A percentile compares a stretch with the other conserved stretches of the same genome.
Conservation (phyloP, 2,888 invertebrate species). For the Petrophora chlorosata region DNA sequence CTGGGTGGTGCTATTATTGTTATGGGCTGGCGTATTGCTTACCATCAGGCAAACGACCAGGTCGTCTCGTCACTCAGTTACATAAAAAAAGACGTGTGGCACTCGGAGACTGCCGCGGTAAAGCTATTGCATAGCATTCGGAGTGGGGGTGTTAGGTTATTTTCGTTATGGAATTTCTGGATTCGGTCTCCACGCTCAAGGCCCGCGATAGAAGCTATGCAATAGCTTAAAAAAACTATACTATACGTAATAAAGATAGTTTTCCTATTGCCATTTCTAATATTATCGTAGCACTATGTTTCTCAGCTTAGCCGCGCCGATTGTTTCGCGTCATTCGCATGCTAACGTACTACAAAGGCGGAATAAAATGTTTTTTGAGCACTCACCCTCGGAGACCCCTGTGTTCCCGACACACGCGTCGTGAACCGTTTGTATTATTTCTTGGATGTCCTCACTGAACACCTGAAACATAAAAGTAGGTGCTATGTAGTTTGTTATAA, state of each 20-base stretch:
- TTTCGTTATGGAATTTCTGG: too few species aligned
- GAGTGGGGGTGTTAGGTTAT: too few species aligned
- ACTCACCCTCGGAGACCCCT: constrained; percentile 77
- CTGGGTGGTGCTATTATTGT: too few species aligned
- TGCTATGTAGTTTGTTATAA: not conserved
- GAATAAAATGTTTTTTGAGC: constrained; percentile 66
- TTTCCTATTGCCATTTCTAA: constrained; percentile 18
- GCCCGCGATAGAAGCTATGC: too few species aligned
- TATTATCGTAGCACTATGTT: constrained; percentile 30
- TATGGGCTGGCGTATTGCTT: too few species aligned
- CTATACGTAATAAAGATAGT: not conserved
- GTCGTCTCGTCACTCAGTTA: too few species aligned
- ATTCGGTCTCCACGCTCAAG: too few species aligned
- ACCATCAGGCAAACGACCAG: too few species aligned
- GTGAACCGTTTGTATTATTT: constrained; percentile 79
- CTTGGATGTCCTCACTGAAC: constrained; percentile 79
- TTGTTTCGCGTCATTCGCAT: constrained; percentile 68
- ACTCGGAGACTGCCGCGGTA: too few species aligned
- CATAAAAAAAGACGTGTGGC: too few species aligned
- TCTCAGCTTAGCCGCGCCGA: constrained; percentile 55
- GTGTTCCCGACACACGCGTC: constrained; percentile 76
- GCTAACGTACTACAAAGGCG: constrained; percentile 70
- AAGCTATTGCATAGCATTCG: too few species aligned
- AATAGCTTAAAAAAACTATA: not conserved
- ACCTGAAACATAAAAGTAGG: constrained; percentile 59